These are phyloP conservation scores for Halcyon senegalensis DNA, from an alignment of 2,113 vertebrate species.

Conservation along the genomic window DNA sequence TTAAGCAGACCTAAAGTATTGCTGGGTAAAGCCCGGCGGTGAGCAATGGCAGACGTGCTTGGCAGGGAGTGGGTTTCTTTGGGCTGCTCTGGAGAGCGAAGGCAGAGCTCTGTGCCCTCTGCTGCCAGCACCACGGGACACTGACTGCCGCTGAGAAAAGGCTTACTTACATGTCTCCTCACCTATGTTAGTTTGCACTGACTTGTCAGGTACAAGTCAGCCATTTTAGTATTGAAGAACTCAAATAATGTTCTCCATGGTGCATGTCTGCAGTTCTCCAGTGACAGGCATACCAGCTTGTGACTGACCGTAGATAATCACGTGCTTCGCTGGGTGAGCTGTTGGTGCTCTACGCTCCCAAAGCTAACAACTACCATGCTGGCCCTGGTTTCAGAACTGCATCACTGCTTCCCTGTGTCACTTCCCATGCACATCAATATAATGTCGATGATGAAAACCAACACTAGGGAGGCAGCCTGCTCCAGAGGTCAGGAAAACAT, in stretches of 20 bases:
- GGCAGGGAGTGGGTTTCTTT: not conserved
- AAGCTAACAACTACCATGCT: not conserved
- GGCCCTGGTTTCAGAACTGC: not conserved
- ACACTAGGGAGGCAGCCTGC: not conserved
- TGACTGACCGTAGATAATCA: not conserved
- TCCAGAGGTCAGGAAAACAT: not conserved
- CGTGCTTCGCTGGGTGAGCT: not conserved
- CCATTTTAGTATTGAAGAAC: not conserved
- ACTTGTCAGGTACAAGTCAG: not conserved
- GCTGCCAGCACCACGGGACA: not conserved
- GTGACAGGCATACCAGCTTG: not conserved
- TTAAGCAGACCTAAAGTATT: not conserved
- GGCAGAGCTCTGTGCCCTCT: conserved; percentile 32
- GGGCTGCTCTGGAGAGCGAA: not conserved
- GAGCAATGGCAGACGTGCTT: fast-evolving
- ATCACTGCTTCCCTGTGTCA: not conserved
- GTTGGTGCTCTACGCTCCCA: not conserved
- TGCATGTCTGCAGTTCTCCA: not conserved
- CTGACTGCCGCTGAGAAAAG: no score
- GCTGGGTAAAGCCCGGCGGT: not conserved
- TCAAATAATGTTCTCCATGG: not conserved
- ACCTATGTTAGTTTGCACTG: fast-evolving
- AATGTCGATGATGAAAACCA: not conserved
- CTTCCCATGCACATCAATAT: not conserved
- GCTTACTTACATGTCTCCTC: not conserved